Conservation (phyloP, 1,140 invertebrate species). For the Microplitis demolitor region DNA sequence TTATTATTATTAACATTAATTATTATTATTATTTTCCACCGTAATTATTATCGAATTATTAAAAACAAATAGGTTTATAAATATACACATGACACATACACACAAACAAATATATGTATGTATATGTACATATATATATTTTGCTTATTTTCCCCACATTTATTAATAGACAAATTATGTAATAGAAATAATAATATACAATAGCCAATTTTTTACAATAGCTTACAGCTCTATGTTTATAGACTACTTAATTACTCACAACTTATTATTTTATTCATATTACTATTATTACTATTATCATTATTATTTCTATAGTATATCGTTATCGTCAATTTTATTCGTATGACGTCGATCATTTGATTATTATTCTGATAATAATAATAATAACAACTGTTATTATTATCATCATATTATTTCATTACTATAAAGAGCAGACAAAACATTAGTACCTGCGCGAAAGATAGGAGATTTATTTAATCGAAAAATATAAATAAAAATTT, state of each 20-base stretch:
- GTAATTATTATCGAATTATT: neutral
- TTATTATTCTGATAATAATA: neutral
- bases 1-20: neutral
- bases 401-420: neutral
- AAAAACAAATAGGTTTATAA: constrained; percentile 31
- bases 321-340: neutral
- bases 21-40: constrained; percentile 14
- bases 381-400: no score
- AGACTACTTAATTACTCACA: constrained; percentile 25
- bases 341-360: constrained; percentile 2
- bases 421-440: constrained; percentile 17
- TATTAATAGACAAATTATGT: constrained; percentile 51
- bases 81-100: constrained; percentile 18
- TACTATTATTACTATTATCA: constrained; percentile 20
- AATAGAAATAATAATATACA: constrained; percentile 45
- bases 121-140: constrained; percentile 34
- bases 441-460: constrained; percentile 29
- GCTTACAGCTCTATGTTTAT: constrained; percentile 31
- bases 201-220: constrained; percentile 43
- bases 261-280: constrained; percentile 32
- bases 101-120: no score
- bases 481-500: neutral
- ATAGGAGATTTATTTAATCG: constrained; percentile 11
- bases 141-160: constrained; percentile 39
- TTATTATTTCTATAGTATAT: constrained; percentile 6